phyloP scores from a whole-genome alignment of 2,888 invertebrate species.

The Drosophila tripunctata region DNA sequence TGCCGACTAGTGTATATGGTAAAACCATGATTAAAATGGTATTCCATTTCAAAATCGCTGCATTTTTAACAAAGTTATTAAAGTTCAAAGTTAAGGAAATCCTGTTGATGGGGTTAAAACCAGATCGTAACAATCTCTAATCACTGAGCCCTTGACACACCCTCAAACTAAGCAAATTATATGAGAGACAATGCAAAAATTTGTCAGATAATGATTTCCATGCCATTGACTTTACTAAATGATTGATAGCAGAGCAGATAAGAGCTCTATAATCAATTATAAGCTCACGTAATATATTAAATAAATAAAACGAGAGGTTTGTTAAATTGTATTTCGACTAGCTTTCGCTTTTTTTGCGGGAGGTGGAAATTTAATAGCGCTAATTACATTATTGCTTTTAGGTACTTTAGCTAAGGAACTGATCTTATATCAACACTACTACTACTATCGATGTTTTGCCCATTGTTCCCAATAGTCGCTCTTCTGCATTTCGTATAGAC shows the following conservation, averaged over 20 bases:
- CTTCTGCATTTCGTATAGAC: conserved; percentile 98
- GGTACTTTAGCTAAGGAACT: conserved; percentile 9
- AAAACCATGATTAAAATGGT: too few species aligned
- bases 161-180: not conserved
- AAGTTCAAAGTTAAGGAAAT: too few species aligned
- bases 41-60: too few species aligned
- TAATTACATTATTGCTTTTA: conserved; percentile 48
- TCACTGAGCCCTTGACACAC: conserved; percentile 1
- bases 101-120: too few species aligned
- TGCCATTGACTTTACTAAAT: not conserved
- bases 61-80: too few species aligned
- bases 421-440: not conserved
- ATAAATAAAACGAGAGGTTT: conserved; percentile 25
- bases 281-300: not conserved
- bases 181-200: not conserved
- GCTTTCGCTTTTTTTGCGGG: not conserved
- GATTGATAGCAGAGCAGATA: conserved; percentile 5
- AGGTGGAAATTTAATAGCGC: conserved; percentile 23
- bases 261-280: conserved; percentile 17
- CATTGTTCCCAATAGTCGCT: conserved; percentile 96
- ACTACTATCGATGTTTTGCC: conserved; percentile 85
- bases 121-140: too few species aligned
- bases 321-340: conserved; percentile 35
- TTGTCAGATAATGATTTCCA: conserved; percentile 27
- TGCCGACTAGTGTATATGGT: too few species aligned